Evolutionary conservation across 2,113 vertebrate genomes (phyloP), one percentile per base, ranked within the genome.

Genomic region (Cariama cristata): DNA sequence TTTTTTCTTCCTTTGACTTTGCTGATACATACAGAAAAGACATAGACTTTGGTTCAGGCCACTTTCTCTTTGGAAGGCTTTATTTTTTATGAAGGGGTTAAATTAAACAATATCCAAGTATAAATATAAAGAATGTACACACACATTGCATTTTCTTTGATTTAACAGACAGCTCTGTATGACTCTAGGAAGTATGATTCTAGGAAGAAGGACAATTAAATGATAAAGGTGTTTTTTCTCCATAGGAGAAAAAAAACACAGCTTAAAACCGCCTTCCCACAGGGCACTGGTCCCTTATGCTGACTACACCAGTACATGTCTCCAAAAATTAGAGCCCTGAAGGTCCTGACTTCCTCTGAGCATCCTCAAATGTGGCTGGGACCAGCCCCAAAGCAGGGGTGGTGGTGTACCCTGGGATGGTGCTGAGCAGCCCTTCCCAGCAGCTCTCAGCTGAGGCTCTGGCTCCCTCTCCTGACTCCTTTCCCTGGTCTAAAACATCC

Each of bases 381-480:
- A 84, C 2, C 22, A 8, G 32, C 18, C 63, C 33, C 44, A 19
- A 40, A 26, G 47, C 11, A 16, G 23, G 7, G 63, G 19, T 13
- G 35, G 14, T 2, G n/a, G 35, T 32, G 15, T 6, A 14, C 18
- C 30, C 38, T 26, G 15, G 50, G 26, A 8, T 53, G 44, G 30
- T 0, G 0, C 6, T 11, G 53, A 84, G 6, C 60, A 56, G 23
- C 14, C 4, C 6, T 28, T 53, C 56, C 32, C 2, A 4, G 85
- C 32, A 52, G 30, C 64, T 72, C 90, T 93, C 79, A 71, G 64
- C 49, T 82, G 88, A 91, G 59, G 24, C 91, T 97, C 76, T 96
- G 95, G 97, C 92, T 96, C 97, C 97, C 94, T 82, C 97, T 97
- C 68, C 96, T 94, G 97, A 64, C 97, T 50, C 23, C 26, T 93